Conservation (phyloP, 2,113 vertebrate species). For the Prinia subflava region DNA sequence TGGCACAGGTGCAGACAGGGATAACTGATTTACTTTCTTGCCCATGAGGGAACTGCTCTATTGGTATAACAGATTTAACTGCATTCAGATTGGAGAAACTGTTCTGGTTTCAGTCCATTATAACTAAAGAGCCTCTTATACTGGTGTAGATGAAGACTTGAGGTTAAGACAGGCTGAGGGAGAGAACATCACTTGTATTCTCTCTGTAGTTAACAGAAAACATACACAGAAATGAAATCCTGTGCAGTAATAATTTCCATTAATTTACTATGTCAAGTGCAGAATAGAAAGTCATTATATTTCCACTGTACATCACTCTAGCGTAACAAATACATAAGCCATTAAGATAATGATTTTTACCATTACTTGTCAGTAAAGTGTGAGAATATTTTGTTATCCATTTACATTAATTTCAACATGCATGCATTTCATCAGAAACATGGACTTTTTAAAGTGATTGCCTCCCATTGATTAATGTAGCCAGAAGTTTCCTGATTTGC, state of each 20-base stretch:
- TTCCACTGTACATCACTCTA: conserved; percentile 48
- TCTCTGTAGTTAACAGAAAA: neutral
- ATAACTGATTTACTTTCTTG: neutral
- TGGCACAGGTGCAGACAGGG: neutral
- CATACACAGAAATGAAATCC: neutral
- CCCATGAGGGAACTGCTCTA: neutral
- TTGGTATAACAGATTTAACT: neutral
- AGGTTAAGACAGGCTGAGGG: neutral
- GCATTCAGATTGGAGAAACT: neutral
- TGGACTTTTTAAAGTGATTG: conserved; percentile 32
- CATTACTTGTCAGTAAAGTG: conserved; percentile 60
- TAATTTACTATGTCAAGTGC: conserved; percentile 16
- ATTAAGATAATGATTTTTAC: conserved; percentile 70
- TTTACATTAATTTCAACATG: conserved; percentile 58
- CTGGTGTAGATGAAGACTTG: neutral
- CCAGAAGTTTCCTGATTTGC: conserved; percentile 25
- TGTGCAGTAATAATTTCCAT: neutral
- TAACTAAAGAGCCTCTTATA: neutral
- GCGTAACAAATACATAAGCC: conserved; percentile 56
- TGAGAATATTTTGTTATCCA: conserved; percentile 65
- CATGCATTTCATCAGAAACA: conserved; percentile 45
- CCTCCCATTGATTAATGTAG: conserved; percentile 36
- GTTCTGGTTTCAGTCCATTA: neutral
- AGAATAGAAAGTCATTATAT: conserved; percentile 57
- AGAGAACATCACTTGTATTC: neutral